Evolutionary conservation across 1,140 invertebrate species (phyloP).

Genomic region (Drosophila leontia): DNA sequence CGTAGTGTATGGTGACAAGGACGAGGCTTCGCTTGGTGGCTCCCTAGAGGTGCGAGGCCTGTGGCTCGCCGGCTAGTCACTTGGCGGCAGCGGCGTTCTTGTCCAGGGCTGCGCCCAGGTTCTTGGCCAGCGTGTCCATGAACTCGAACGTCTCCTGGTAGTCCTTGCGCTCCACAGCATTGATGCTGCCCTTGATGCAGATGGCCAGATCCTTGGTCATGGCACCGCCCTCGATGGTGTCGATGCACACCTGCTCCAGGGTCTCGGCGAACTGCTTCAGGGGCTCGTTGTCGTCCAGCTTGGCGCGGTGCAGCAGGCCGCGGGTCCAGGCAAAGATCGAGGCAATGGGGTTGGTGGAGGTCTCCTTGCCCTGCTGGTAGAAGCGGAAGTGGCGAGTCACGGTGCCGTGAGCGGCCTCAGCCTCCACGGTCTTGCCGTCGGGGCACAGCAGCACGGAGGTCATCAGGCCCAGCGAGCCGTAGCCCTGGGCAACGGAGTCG

Average conservation of each 20-base stretch:
- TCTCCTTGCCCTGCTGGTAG: constrained; percentile 98
- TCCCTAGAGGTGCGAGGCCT: constrained; percentile 62
- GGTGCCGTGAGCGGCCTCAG: constrained; percentile 99
- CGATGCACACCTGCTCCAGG: constrained; percentile 95
- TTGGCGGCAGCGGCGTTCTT: constrained; percentile 46
- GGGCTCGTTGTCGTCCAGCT: constrained; percentile 93
- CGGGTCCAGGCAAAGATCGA: constrained; percentile 99
- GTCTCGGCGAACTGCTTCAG: constrained; percentile 92
- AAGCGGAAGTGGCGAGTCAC: constrained; percentile 97
- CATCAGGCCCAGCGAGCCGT: constrained; percentile 97
- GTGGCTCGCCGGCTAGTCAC: constrained; percentile 55
- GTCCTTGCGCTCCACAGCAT: constrained; percentile 92
- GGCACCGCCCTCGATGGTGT: constrained; percentile 96
- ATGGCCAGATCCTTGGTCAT: constrained; percentile 99
- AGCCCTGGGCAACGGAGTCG: constrained; percentile 98
- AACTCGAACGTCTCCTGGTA: constrained; percentile 99
- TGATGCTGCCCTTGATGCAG: constrained; percentile 97
- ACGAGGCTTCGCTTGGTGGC: constrained; percentile 38
- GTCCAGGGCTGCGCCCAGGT: constrained; percentile 90
- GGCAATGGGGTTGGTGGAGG: constrained; percentile 99
- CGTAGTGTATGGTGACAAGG: constrained; percentile 22
- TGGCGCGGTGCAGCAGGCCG: constrained; percentile 96
- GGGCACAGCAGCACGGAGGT: constrained; percentile 97
- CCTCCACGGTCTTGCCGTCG: constrained; percentile 98
- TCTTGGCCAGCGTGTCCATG: constrained; percentile 97